phyloP scores from a whole-genome alignment of 1,140 invertebrate genomes.

The Semibalanus balanoides region DNA sequence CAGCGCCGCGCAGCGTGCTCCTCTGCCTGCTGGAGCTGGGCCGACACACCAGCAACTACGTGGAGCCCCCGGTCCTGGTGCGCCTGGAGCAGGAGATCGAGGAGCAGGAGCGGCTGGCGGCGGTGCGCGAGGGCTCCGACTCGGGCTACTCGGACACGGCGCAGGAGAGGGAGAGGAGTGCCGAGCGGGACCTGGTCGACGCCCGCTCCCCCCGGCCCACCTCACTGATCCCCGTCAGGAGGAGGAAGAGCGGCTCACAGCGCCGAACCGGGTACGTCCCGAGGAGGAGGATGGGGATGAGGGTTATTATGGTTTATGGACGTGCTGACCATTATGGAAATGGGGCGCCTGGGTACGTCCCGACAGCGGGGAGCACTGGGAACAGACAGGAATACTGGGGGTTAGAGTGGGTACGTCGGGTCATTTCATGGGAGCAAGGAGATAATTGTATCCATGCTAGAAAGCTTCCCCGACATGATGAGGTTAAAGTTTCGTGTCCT shows the following conservation, averaged over 20 bases:
- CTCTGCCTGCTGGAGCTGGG: constrained; percentile 76
- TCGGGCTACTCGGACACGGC: constrained; percentile 1
- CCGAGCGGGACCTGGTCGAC: background rate
- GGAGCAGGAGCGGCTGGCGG: constrained; percentile 23
- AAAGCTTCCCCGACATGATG: too few relatives aligned
- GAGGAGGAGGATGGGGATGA: background rate
- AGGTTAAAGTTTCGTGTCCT: too few relatives aligned
- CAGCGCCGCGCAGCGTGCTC: constrained; percentile 43
- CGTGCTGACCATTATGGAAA: too few relatives aligned
- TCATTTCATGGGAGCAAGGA: too few relatives aligned
- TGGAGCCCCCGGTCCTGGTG: constrained; percentile 72
- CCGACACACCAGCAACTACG: constrained; percentile 51
- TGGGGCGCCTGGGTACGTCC: too few relatives aligned
- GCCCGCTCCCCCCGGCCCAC: background rate
- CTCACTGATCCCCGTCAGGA: background rate
- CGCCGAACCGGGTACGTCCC: background rate
- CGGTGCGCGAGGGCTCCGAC: constrained; percentile 14
- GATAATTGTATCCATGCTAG: too few relatives aligned
- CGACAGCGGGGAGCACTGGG: too few relatives aligned
- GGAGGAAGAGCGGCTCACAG: background rate
- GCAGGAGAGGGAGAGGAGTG: background rate
- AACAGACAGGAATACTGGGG: too few relatives aligned
- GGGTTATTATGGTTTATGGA: too few relatives aligned
- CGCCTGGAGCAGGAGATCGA: constrained; percentile 81
- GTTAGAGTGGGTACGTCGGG: too few relatives aligned